Evolutionary conservation across 2,888 invertebrate species (phyloP), one percentile per base, ranked within the genome.

Genomic region (Chironomus riparius): DNA sequence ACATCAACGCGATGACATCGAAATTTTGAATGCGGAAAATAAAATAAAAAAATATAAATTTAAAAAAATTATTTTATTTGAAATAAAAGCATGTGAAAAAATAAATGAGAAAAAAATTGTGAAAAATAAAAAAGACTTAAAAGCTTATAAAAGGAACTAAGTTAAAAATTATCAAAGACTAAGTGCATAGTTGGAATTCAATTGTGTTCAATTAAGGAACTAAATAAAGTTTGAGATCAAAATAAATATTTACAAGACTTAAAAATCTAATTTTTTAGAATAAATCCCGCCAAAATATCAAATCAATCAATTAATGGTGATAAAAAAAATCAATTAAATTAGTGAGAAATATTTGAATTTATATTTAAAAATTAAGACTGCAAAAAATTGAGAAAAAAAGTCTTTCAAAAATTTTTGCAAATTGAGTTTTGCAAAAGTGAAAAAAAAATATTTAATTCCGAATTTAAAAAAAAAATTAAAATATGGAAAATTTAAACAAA

Each of bases 401-500:
- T 70, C 10, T 38, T 38, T 38, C 2, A 38, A 38, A 38, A 38
- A 47, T 48, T 15, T 2, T 15, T 3, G 18, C n/a, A 56, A 56
- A 15, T 56, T 18, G 1, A 56, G n/a, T 18, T 38, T 38, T 38
- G 38, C 38, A 38, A 10, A 38, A 38, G 12, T 13, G 65, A 21
- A 65, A 3, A 2, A 68, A 68, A 68, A 68, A 18, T 21, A 4
- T 28, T 38, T 38, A 22, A 18, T 65, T 22, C 12, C 65, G 13
- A 22, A 22, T 18, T 18, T 13, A 22, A 22, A 7, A 18, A 38
- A 68, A 38, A n/a, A 68, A 38, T 24, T 15, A 2, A 15, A 47
- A 38, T 47, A 74, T 74, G 74, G 74, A 74, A n/a, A 62, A 28
- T 21, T 15, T 68, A 65, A 74, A 24, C n/a, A 86, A 86, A 81